Evolutionary conservation across 1,140 invertebrate genomes (phyloP).

Genomic region (Sycophila sp.): DNA sequence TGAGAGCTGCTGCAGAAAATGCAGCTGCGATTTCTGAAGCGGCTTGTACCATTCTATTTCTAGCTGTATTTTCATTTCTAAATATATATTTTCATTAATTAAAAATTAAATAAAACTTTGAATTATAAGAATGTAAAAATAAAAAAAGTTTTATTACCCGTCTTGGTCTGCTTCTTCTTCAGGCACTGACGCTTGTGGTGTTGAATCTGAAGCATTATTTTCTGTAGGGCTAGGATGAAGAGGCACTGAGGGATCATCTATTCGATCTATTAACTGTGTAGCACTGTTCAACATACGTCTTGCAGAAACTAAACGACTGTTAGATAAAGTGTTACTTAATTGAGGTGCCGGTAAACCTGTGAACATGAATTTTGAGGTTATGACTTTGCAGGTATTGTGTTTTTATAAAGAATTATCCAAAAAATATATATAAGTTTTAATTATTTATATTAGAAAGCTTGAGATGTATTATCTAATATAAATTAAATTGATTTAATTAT

Average conservation of each 20-base stretch:
- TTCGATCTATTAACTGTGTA: conserved; percentile 55
- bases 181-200: conserved; percentile 43
- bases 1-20: conserved; percentile 61
- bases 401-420: too few species aligned
- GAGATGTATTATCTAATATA: too few species aligned
- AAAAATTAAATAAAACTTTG: conserved; percentile 32
- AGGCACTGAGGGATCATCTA: conserved; percentile 59
- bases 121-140: background rate
- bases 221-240: conserved; percentile 43
- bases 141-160: conserved; percentile 39
- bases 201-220: conserved; percentile 36
- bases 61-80: conserved; percentile 37
- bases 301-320: conserved; percentile 60
- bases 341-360: conserved; percentile 56
- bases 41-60: conserved; percentile 53
- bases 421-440: background rate
- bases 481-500: too few species aligned
- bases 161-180: conserved; percentile 46
- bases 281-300: conserved; percentile 62
- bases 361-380: conserved; percentile 26
- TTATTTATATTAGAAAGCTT: too few species aligned
- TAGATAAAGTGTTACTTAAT: conserved; percentile 59
- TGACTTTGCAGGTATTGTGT: too few species aligned
- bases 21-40: conserved; percentile 62
- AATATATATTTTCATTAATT: conserved; percentile 6